Evolutionary conservation across 1,140 invertebrate genomes (phyloP), one percentile per base, ranked within the genome.

Genomic region (Eumeta japonica): DNA sequence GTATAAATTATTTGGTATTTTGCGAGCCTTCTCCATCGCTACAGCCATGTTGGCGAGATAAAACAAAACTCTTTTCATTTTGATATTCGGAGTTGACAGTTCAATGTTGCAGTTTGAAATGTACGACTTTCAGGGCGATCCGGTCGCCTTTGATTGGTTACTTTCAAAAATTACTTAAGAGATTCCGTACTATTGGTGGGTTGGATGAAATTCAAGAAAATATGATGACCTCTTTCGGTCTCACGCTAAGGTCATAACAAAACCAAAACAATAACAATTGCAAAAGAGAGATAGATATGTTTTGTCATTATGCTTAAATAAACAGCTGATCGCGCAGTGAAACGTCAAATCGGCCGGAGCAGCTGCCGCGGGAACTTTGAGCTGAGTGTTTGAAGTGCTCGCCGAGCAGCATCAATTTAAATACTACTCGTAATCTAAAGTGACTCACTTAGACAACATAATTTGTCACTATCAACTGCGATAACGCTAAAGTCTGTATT

Each of bases 21-120:
- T 76, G 49, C 63, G 67, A 36, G 47, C 58, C 42, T 54, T 51
- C 56, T 61, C 51, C 45, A 51, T 60, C 65, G 59, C 70, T 70
- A 76, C 77, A 65, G 79, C 79, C 80, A 81, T 80, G 68, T 79
- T 80, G 62, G 59, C 56, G 42, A 61, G 52, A 43, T 53, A 64
- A 47, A 58, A 52, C 50, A 62, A 57, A 62, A 67, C 58, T 64
- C 53, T 46, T 52, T 59, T 60, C 52, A 62, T 63, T 60, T 61
- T 51, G 47, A 37, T 19, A 11, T 12, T 41, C 36, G 33, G 29
- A 40, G 40, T 45, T 60, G 58, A 58, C 55, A 60, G 53, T 37
- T 54, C 35, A n/a, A n/a, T n/a, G n/a, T n/a, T n/a, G n/a, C n/a
- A 35, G 31, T 39, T 39, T 36, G 34, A 52, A 46, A 41, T 37